Evolutionary conservation across 2,113 vertebrate genomes (phyloP).

Genomic region (Bettongia penicillata): DNA sequence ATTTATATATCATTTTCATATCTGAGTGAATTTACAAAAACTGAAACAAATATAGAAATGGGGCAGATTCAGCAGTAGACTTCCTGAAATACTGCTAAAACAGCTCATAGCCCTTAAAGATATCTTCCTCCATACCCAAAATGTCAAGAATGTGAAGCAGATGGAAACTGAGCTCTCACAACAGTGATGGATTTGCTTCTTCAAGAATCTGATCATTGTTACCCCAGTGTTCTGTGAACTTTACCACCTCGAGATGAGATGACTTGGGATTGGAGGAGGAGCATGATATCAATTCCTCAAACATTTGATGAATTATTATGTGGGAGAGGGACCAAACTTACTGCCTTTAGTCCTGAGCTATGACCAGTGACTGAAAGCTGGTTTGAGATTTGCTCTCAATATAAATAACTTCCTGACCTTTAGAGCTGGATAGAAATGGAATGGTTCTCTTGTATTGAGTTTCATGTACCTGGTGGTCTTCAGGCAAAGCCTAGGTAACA

Average conservation of each 20-base stretch:
- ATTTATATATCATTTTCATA: not conserved
- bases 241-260: not conserved
- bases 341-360: not conserved
- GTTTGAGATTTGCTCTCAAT: not conserved
- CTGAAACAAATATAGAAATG: conserved; percentile 8
- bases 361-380: not conserved
- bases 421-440: not conserved
- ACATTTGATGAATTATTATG: not conserved
- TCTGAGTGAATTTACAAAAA: not conserved
- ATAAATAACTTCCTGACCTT: not conserved
- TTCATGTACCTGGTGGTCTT: not conserved
- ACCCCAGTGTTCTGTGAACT: not conserved
- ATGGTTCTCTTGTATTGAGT: not conserved
- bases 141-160: not conserved
- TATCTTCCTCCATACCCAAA: not conserved
- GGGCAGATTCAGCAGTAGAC: not conserved
- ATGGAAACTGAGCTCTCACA: not conserved
- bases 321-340: not conserved
- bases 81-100: conserved; percentile 17
- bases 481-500: not conserved
- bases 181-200: not conserved
- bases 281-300: not conserved
- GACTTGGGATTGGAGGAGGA: not conserved
- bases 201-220: not conserved
- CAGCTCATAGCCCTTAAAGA: not conserved